Conservation (phyloP, 2,113 vertebrate genomes). For the Hystrix brachyura region DNA sequence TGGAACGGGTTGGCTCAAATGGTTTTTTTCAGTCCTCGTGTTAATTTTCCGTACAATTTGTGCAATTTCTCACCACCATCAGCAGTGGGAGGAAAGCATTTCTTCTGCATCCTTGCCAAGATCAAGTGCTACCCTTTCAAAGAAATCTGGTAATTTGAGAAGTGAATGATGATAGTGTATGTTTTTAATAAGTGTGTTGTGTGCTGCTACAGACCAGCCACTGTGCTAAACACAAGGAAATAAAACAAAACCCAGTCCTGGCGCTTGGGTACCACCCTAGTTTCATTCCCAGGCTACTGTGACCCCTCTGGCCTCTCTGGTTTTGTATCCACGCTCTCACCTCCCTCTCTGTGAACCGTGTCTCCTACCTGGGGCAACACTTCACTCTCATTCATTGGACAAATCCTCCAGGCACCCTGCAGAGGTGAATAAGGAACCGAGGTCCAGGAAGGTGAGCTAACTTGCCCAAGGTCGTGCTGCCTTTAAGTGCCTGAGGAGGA, state of each 20-base stretch:
- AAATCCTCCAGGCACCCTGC: neutral
- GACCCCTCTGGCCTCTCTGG: neutral
- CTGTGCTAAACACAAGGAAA: neutral
- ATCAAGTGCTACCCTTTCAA: neutral
- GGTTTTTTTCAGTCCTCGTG: constrained; percentile 3
- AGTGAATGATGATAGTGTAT: neutral
- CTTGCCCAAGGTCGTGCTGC: constrained; percentile 29
- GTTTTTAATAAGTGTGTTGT: neutral
- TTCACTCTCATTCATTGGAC: neutral
- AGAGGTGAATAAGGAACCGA: neutral
- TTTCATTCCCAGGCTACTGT: neutral
- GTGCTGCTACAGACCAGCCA: neutral
- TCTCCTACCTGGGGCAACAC: neutral
- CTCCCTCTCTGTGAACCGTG: neutral
- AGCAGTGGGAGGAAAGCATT: neutral
- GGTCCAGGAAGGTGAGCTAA: neutral
- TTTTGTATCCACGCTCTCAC: neutral
- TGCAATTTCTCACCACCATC: neutral
- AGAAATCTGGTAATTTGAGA: constrained; percentile 27
- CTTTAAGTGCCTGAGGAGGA: constrained; percentile 66
- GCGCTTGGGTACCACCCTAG: neutral
- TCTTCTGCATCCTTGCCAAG: neutral
- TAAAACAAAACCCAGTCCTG: neutral
- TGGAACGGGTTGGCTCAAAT: neutral
- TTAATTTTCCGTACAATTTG: constrained; percentile 5